phyloP scores from a whole-genome alignment of 30 jellyfish, hydroid and myxozoan species.

The Nemopilema nomurai region DNA sequence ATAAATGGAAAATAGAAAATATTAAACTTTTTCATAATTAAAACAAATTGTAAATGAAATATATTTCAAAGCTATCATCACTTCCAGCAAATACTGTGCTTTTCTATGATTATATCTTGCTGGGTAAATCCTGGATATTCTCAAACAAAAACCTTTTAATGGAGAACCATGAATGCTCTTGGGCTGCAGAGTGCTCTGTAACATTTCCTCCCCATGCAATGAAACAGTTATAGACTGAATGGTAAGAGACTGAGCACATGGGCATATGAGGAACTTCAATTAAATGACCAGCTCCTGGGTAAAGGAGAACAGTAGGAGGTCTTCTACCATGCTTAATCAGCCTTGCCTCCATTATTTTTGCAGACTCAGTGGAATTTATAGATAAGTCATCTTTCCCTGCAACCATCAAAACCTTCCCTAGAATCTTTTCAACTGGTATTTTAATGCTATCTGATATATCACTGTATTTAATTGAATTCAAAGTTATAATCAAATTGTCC shows the following conservation, averaged over 20 bases:
- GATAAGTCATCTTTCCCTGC: slow-evolving; percentile 49
- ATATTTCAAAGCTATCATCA: no score
- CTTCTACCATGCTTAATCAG: neutral
- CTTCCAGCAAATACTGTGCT: no score
- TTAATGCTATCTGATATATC: neutral
- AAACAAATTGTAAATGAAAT: no score
- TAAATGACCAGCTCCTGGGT: slow-evolving; percentile 79
- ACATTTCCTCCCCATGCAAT: slow-evolving; percentile 70
- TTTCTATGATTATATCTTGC: slow-evolving; percentile 10
- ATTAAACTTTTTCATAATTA: no score
- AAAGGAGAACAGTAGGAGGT: slow-evolving; percentile 11
- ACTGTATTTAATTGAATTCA: neutral
- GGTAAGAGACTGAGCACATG: slow-evolving; percentile 39
- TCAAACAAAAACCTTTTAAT: slow-evolving; percentile 34
- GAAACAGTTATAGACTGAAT: neutral
- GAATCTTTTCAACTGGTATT: slow-evolving; percentile 49
- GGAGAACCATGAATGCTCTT: slow-evolving; percentile 75
- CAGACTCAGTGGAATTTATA: neutral
- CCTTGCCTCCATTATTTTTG: slow-evolving; percentile 23
- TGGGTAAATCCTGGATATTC: neutral
- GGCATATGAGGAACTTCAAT: slow-evolving; percentile 87
- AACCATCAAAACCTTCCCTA: slow-evolving; percentile 21
- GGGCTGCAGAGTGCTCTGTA: slow-evolving; percentile 68
- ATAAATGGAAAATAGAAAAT: no score
- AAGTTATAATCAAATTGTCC: neutral